Base-by-base conservation (phyloP, 2,113 vertebrate species). In the Seriola aureovittata region DNA sequence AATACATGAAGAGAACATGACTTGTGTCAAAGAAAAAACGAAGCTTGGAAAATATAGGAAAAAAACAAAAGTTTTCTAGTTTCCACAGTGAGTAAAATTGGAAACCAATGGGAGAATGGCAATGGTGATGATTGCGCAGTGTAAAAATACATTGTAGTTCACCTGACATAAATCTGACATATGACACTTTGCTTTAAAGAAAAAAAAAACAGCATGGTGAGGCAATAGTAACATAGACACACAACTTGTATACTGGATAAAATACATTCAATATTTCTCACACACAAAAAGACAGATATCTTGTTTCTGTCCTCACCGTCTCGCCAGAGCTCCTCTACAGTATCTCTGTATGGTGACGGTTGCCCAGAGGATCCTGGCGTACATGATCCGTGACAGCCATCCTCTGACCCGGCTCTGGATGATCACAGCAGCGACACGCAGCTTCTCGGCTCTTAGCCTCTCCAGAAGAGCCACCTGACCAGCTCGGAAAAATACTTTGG, bases 391-490 rank as follows among this genome's bases (percentile, higher is more conserved):
- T 0, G 86, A 92, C 86, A 96, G 87, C 95, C 95, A 96, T 32
- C 96, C 95, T 60, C 89, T 92, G 65, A 95, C 90, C 25, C 74
- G 68, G 83, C 93, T 89, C 93, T 96, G 96, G 64, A 97, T 91
- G 87, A 82, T 65, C 64, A 92, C 80, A 0, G 94, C 93, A 19
- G 95, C 95, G 0, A 25, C 84, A 5, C 86, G 64, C 62, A 97
- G 88, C 71, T 81, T 81, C 64, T 84, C 93, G 0, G 75, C 88
- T 62, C 95, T 87, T 80, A 96, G 93, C 78, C 92, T 94, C 89
- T 96, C 96, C 91, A 95, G 87, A 19, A 92, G 50, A 0, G 96
- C 95, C 86, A 95, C 95, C 84, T 95, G 96, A 38, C 96, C 96
- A 0, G 95, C 91, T 13, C 90, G 80, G 75, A 96, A 93, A 58